phyloP scores from a whole-genome alignment of 2,797 vertebrate genomes.

The Avahi laniger region DNA sequence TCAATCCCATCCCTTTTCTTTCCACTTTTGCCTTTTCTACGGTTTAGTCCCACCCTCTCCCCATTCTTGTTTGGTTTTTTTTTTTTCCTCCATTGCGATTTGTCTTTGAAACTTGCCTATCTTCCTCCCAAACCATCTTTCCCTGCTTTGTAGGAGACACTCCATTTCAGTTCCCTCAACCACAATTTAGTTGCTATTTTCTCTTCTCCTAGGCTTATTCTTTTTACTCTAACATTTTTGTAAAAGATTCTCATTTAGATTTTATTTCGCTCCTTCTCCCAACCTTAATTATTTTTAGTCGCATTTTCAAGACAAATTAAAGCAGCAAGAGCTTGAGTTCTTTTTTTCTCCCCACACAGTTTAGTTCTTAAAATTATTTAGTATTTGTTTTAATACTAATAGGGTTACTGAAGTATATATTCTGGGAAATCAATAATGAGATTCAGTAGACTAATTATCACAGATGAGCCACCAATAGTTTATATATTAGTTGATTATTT shows the following conservation, averaged over 20 bases:
- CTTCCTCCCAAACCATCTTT: not conserved
- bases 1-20: not conserved
- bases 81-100: not conserved
- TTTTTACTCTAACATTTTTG: not conserved
- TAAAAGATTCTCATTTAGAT: not conserved
- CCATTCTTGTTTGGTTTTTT: not conserved
- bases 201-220: not conserved
- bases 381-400: conserved; percentile 45
- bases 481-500: not conserved
- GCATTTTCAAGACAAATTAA: not conserved
- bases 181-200: not conserved
- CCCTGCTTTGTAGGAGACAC: not conserved
- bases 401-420: not conserved
- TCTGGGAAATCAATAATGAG: conserved; percentile 9
- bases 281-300: not conserved
- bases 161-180: not conserved
- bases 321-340: not conserved
- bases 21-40: not conserved
- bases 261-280: not conserved
- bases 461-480: not conserved
- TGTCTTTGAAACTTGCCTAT: not conserved
- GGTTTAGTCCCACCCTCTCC: not conserved
- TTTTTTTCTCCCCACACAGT: not conserved
- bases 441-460: conserved; percentile 9
- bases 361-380: conserved; percentile 18